Conservation (phyloP, 2,113 vertebrate species). For the Eubucco bourcierii region DNA sequence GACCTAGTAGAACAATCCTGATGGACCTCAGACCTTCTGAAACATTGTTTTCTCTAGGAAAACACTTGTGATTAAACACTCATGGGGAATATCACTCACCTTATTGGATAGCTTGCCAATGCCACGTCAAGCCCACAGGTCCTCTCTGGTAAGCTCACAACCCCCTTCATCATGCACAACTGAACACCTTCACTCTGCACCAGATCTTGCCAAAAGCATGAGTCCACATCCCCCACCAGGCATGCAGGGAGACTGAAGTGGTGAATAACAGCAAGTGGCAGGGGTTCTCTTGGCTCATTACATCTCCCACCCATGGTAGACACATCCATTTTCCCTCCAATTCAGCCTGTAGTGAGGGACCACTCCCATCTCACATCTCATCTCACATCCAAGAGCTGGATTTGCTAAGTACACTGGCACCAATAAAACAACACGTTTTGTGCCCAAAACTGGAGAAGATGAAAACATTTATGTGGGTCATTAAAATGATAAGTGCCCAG, state of each 20-base stretch:
- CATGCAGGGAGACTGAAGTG: not conserved
- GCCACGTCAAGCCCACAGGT: not conserved
- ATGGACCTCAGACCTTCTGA: not conserved
- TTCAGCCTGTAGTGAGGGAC: not conserved
- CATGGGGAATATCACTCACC: not conserved
- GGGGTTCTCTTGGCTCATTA: not conserved
- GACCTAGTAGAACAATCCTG: not conserved
- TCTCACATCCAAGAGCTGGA: not conserved
- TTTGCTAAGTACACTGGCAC: not conserved
- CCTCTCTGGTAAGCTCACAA: not conserved
- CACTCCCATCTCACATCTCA: too few species aligned
- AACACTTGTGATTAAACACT: not conserved
- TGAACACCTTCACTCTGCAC: not conserved
- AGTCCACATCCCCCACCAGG: not conserved
- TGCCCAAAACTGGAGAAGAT: not conserved
- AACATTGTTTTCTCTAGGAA: not conserved
- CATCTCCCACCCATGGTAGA: not conserved
- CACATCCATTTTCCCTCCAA: not conserved
- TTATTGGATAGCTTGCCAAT: not conserved
- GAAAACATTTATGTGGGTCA: accelerated
- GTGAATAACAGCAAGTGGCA: accelerated
- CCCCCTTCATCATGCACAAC: not conserved
- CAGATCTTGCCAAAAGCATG: not conserved
- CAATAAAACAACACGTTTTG: too few species aligned
- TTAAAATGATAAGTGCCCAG: not conserved